Evolutionary conservation across 1,140 invertebrate species (phyloP), one percentile per base, ranked within the genome.

Genomic region (Adoxophyes honmai): DNA sequence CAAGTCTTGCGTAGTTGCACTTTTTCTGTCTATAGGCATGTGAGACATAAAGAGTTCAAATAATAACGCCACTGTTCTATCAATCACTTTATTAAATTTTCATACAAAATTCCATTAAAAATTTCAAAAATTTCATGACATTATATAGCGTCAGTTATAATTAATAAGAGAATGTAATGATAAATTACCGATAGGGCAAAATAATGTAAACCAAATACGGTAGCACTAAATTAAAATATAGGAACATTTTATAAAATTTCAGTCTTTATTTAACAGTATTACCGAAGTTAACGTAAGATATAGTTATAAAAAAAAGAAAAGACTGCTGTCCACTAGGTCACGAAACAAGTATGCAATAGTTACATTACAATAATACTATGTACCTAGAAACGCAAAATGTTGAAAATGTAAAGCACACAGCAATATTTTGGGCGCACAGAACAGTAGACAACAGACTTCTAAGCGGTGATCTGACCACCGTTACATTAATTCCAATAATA

Each of bases 151-250:
- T 88, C 85, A 80, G 75, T 81, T 78, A 82, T 75, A 80, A 79
- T 86, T 80, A 72, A 81, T 87, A 84, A 83, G 75, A 84, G 78
- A 78, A 78, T 83, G 70, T 76, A 83, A 80, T 77, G 56, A 76
- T 73, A 73, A 28, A 70, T 71, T 84, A 80, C 72, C 75, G 72
- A 80, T 73, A 72, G 62, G 80, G 75, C 81, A 85, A 84, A 78
- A 79, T 77, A 73, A 81, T 72, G 68, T 76, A 78, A 85, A 81
- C 68, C 70, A 81, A 82, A 78, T 72, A 77, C 75, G 73, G 75
- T 78, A 84, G 73, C 75, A 82, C 81, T 88, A 88, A 88, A 86
- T 81, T 84, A 87, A 84, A 88, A 86, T 86, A 88, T 88, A 88
- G 86, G 86, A 88, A 88, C 86, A 86, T 84, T 64, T 77, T 83